These are phyloP conservation scores for Papilio glaucus DNA, from an alignment of 1,140 invertebrate species.

Conservation along the genomic window DNA sequence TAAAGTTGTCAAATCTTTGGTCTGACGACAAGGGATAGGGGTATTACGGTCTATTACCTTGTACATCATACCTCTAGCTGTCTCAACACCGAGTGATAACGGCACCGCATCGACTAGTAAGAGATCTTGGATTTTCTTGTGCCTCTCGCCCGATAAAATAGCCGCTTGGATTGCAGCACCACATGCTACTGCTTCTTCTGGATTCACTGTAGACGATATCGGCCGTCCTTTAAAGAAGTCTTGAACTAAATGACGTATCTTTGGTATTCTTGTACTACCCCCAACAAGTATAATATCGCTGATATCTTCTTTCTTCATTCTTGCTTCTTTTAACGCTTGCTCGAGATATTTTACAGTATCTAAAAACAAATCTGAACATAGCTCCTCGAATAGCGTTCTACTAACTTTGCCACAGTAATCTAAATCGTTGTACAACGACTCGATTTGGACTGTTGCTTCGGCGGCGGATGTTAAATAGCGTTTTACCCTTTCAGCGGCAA, in stretches of 20 bases:
- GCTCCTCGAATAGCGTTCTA: slow-evolving; percentile 76
- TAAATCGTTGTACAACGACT: slow-evolving; percentile 87
- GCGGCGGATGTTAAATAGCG: slow-evolving; percentile 89
- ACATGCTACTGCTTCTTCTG: slow-evolving; percentile 81
- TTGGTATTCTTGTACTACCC: slow-evolving; percentile 87
- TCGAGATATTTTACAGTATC: slow-evolving; percentile 70
- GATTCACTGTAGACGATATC: slow-evolving; percentile 79
- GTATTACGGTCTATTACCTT: slow-evolving; percentile 87
- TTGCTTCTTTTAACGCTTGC: slow-evolving; percentile 85
- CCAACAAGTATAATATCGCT: slow-evolving; percentile 89
- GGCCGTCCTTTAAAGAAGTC: slow-evolving; percentile 72
- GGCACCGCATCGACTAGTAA: slow-evolving; percentile 84
- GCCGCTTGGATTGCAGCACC: slow-evolving; percentile 82
- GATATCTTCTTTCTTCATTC: slow-evolving; percentile 85
- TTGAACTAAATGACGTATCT: slow-evolving; percentile 78
- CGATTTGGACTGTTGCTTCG: slow-evolving; percentile 90
- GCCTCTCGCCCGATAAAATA: slow-evolving; percentile 75
- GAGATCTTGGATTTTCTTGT: slow-evolving; percentile 79
- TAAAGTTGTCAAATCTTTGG: slow-evolving; percentile 67
- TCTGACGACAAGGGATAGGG: slow-evolving; percentile 84
- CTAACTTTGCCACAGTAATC: slow-evolving; percentile 67
- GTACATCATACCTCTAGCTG: slow-evolving; percentile 85
- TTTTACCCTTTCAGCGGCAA: slow-evolving; percentile 93
- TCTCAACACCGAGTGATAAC: slow-evolving; percentile 85
- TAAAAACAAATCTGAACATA: slow-evolving; percentile 82